Percentiles rank a stretch among this genome's conserved stretches.
These are phyloP conservation scores for Cydia strobilella DNA, from an alignment of 1,140 invertebrate genomes.

Conservation along the genomic window DNA sequence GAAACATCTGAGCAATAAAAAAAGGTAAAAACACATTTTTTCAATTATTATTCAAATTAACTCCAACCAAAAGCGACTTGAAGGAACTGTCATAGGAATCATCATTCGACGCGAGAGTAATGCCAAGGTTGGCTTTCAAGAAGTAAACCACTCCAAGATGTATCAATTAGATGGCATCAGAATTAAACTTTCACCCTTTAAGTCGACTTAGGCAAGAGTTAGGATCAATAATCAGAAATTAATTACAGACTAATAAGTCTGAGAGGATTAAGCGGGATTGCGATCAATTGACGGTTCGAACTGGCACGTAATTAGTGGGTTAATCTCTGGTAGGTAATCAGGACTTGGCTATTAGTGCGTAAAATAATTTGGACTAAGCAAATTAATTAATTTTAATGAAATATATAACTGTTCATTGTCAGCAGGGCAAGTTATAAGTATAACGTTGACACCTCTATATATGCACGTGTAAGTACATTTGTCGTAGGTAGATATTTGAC, in stretches of 20 bases:
- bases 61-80: too few relatives aligned
- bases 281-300: constrained; percentile 18
- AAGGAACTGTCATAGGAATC: too few relatives aligned
- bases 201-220: constrained; percentile 22
- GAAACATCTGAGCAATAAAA: too few relatives aligned
- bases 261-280: constrained; percentile 19
- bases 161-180: not conserved
- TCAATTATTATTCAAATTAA: too few relatives aligned
- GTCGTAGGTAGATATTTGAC: not conserved
- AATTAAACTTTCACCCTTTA: constrained; percentile 20
- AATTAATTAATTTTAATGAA: not conserved
- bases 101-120: too few relatives aligned
- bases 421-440: too few relatives aligned
- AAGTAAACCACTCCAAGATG: not conserved
- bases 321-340: constrained; percentile 15
- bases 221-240: constrained; percentile 29
- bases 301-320: constrained; percentile 22
- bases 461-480: not conserved
- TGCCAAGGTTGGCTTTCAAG: not conserved
- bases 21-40: too few relatives aligned
- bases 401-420: not conserved
- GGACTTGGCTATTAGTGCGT: not conserved
- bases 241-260: constrained; percentile 25
- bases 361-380: not conserved
- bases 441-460: not conserved